Evolutionary conservation across 2,113 vertebrate genomes (phyloP).

Genomic region (Polypterus bichir): DNA sequence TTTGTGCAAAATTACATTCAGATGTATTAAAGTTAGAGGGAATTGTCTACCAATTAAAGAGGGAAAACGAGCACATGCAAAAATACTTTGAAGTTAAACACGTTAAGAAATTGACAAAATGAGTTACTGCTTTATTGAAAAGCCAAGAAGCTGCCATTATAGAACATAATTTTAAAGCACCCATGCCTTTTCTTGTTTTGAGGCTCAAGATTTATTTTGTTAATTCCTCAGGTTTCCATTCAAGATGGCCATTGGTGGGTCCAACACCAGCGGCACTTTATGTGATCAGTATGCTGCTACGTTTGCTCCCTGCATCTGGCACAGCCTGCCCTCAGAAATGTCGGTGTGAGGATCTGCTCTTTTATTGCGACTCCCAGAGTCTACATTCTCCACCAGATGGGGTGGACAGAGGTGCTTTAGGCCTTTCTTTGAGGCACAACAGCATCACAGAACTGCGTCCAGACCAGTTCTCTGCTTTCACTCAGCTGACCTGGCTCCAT

Average conservation of each 20-base stretch:
- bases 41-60: no score
- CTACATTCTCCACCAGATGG: constrained; percentile 90
- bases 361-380: constrained; percentile 98
- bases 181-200: constrained; percentile 48
- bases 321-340: constrained; percentile 98
- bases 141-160: no score
- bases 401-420: constrained; percentile 90
- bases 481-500: constrained; percentile 96
- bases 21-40: no score
- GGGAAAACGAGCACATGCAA: no score
- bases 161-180: constrained; percentile 3
- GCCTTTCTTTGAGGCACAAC: constrained; percentile 96
- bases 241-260: constrained; percentile 99
- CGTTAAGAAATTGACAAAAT: no score
- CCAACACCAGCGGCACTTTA: constrained; percentile 92
- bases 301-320: constrained; percentile 88
- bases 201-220: constrained; percentile 41
- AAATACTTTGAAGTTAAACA: no score
- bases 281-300: constrained; percentile 95
- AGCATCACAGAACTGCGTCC: constrained; percentile 87
- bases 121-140: no score
- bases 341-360: constrained; percentile 98
- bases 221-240: constrained; percentile 98
- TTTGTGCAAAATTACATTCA: no score
- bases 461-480: constrained; percentile 93